Percentiles rank a stretch among this genome's conserved stretches.
Conservation (phyloP, 2,888 invertebrate genomes). For the Listrodromus nycthemerus region DNA sequence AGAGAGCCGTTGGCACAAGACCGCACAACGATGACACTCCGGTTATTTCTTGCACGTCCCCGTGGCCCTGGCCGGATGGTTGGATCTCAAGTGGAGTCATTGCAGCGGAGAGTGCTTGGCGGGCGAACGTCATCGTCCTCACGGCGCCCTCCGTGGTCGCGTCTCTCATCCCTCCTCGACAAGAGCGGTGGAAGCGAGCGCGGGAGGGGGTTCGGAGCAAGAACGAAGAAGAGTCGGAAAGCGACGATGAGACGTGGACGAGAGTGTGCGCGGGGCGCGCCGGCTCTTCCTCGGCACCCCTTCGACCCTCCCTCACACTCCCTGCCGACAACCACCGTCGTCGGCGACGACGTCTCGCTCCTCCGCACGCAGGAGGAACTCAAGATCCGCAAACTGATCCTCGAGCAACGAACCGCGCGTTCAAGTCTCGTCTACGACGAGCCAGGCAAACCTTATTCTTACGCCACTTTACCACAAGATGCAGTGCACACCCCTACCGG, state of each 20-base stretch:
- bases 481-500: conserved; percentile 71
- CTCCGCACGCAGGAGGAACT: conserved; percentile 59
- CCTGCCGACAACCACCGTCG: conserved; percentile 33
- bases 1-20: conserved; percentile 29
- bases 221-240: conserved; percentile 70
- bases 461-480: conserved; percentile 83
- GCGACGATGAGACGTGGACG: conserved; percentile 61
- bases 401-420: conserved; percentile 65
- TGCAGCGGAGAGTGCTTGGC: conserved; percentile 80
- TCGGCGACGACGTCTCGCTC: conserved; percentile 59
- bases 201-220: conserved; percentile 33
- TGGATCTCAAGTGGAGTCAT: conserved; percentile 81
- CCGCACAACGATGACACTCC: conserved; percentile 49
- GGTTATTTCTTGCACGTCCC: conserved; percentile 79
- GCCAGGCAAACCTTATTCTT: conserved; percentile 83
- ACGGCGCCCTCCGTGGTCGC: conserved; percentile 56
- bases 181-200: conserved; percentile 37
- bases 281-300: conserved; percentile 51
- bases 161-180: conserved; percentile 67
- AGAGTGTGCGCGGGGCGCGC: conserved; percentile 38
- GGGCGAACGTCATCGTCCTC: conserved; percentile 77
- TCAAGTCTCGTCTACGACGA: conserved; percentile 61
- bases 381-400: conserved; percentile 64
- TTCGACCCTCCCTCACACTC: conserved; percentile 39
- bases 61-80: conserved; percentile 72